These are phyloP conservation scores for Micromussa lordhowensis DNA, from an alignment of 92 coral and sea anemone genomes.

Conservation along the genomic window DNA sequence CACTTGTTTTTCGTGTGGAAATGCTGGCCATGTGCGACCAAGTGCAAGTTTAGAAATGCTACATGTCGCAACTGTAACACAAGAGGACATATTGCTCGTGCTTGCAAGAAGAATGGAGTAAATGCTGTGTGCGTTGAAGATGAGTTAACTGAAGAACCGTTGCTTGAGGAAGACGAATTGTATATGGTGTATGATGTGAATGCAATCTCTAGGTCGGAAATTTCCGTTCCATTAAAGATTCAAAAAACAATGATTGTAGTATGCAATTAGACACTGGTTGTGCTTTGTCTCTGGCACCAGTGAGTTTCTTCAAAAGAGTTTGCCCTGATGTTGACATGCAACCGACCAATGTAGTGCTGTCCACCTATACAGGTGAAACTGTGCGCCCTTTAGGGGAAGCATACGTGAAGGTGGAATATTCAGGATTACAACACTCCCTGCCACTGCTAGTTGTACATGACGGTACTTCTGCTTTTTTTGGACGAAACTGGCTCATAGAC, in stretches of 20 bases:
- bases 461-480: constrained; percentile 62
- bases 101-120: constrained; percentile 26
- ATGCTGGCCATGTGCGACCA: constrained; percentile 35
- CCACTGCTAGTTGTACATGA: constrained; percentile 38
- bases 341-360: constrained; percentile 33
- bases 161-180: constrained; percentile 32
- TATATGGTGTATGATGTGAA: constrained; percentile 18
- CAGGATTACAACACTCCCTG: constrained; percentile 29
- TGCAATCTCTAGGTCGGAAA: too few relatives aligned
- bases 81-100: constrained; percentile 46
- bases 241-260: constrained; percentile 25
- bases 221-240: constrained; percentile 20
- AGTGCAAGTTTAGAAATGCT: constrained; percentile 51
- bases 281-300: constrained; percentile 63
- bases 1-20: constrained; percentile 53
- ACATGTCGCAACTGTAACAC: constrained; percentile 53
- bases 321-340: constrained; percentile 52
- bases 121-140: constrained; percentile 15
- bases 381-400: neutral
- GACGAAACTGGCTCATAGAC: constrained; percentile 51
- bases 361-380: neutral
- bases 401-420: neutral
- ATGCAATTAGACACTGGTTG: constrained; percentile 64
- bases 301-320: constrained; percentile 42
- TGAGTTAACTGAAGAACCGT: constrained; percentile 21